A percentile compares a stretch with the other conserved stretches of the same genome.
Evolutionary conservation across 2,113 vertebrate genomes (phyloP).

Genomic region (Pristiophorus japonicus): DNA sequence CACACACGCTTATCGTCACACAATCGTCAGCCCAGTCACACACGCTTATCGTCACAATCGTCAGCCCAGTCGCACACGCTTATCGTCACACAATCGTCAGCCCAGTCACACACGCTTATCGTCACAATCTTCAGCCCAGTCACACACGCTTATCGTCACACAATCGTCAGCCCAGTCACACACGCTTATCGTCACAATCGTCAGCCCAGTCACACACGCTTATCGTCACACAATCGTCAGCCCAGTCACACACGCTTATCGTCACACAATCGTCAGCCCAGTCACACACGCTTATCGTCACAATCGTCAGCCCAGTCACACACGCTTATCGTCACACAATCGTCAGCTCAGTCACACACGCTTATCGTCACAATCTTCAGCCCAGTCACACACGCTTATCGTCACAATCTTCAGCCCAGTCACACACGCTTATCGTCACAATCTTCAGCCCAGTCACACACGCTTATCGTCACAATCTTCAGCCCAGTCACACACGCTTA

Average conservation of each 20-base stretch:
- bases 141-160: not conserved
- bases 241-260: not conserved
- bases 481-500: not conserved
- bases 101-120: not conserved
- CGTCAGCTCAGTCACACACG: not conserved
- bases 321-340: not conserved
- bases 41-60: not conserved
- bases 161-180: not conserved
- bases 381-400: not conserved
- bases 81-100: too few species aligned
- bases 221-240: too few species aligned
- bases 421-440: not conserved
- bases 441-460: not conserved
- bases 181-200: not conserved
- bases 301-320: not conserved
- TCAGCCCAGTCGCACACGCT: not conserved
- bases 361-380: not conserved
- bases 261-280: too few species aligned
- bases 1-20: not conserved
- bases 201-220: not conserved
- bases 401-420: not conserved
- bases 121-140: not conserved
- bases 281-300: not conserved
- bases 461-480: not conserved
- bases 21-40: not conserved